phyloP scores from a whole-genome alignment of 1,140 invertebrate genomes.

The Telenomus remus region DNA sequence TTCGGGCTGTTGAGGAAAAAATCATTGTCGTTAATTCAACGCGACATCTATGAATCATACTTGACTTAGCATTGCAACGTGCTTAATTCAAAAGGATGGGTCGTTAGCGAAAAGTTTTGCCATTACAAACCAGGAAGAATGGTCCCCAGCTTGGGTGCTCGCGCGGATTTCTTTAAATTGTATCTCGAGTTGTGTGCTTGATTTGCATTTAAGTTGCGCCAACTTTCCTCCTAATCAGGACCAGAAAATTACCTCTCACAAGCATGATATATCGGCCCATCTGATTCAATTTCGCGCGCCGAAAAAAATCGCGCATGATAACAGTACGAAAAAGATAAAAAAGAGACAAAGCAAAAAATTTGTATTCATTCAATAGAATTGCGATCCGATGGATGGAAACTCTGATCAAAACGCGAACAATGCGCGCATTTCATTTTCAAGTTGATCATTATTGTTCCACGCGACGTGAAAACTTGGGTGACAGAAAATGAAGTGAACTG shows the following conservation, averaged over 20 bases:
- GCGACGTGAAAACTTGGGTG: too few relatives aligned
- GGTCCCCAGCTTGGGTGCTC: conserved; percentile 22
- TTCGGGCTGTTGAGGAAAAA: conserved; percentile 1
- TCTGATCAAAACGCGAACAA: too few relatives aligned
- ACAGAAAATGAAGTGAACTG: conserved; percentile 1
- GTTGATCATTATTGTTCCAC: too few relatives aligned
- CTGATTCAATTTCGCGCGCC: not conserved
- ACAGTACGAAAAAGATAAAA: too few relatives aligned
- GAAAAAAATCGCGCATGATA: not conserved
- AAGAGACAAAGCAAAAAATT: too few relatives aligned
- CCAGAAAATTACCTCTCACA: conserved; percentile 42
- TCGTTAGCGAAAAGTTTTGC: conserved; percentile 67
- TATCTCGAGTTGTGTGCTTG: conserved; percentile 52
- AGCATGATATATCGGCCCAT: conserved; percentile 17
- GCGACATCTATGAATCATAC: conserved; percentile 44
- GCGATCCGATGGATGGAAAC: too few relatives aligned
- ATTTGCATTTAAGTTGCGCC: conserved; percentile 51
- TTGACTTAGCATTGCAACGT: conserved; percentile 42
- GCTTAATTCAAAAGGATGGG: conserved; percentile 67
- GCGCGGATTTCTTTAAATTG: conserved; percentile 57
- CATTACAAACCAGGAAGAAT: conserved; percentile 59
- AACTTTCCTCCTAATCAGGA: conserved; percentile 40
- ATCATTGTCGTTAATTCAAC: conserved; percentile 11
- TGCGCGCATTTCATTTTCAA: too few relatives aligned
- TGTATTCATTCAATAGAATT: too few relatives aligned